phyloP scores from a whole-genome alignment of 2,113 vertebrate genomes.

The Gambusia affinis region DNA sequence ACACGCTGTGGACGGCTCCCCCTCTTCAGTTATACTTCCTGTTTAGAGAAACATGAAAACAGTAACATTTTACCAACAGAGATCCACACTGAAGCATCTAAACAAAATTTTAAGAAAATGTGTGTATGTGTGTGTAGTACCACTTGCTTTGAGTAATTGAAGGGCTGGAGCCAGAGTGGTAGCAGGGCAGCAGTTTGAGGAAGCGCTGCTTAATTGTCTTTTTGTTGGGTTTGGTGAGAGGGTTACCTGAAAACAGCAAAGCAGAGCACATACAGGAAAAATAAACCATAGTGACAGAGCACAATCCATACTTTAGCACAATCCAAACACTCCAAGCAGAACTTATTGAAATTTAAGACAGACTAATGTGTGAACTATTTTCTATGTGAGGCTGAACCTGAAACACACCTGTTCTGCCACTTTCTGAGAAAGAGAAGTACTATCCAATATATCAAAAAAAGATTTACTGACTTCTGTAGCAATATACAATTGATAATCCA shows the following conservation, averaged over 20 bases:
- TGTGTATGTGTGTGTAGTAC: background rate
- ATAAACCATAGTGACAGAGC: background rate
- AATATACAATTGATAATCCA: too few relatives aligned
- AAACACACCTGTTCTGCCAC: too few relatives aligned
- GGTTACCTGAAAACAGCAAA: conserved; percentile 77
- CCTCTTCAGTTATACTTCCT: conserved; percentile 90
- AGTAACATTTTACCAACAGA: background rate
- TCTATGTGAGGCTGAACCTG: too few relatives aligned
- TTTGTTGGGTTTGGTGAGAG: conserved; percentile 69
- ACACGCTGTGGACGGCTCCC: conserved; percentile 86
- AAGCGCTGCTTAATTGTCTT: conserved; percentile 78
- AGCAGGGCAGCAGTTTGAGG: conserved; percentile 80
- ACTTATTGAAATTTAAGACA: too few relatives aligned
- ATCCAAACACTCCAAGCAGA: too few relatives aligned
- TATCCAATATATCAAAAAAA: too few relatives aligned
- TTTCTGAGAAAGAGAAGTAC: too few relatives aligned
- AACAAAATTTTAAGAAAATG: background rate
- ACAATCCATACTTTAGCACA: too few relatives aligned
- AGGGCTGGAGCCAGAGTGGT: conserved; percentile 57
- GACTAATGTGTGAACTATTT: too few relatives aligned
- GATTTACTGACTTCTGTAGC: too few relatives aligned
- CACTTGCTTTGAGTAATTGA: conserved; percentile 73
- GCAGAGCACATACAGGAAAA: conserved; percentile 58
- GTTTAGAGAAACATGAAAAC: conserved; percentile 5
- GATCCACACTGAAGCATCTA: background rate